A percentile compares a stretch with the other conserved stretches of the same genome.
phyloP scores from a whole-genome alignment of 1,140 invertebrate genomes.

The Bombus huntii region DNA sequence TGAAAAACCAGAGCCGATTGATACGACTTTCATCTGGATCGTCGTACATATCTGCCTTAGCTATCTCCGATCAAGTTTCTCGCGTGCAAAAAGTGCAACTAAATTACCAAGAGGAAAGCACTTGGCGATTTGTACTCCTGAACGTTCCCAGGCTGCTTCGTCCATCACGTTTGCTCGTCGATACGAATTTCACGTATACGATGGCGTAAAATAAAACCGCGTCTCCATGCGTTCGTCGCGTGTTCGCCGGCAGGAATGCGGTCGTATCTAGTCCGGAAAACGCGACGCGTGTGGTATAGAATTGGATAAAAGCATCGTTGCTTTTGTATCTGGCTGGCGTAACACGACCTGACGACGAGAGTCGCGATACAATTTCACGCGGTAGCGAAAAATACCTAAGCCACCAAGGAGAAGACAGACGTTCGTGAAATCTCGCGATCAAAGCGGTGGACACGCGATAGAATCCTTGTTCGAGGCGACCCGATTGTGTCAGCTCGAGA shows the following conservation, averaged over 20 bases:
- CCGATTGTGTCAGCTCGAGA: constrained; percentile 57
- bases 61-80: background rate
- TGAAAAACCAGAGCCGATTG: background rate
- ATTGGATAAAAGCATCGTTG: constrained; percentile 45
- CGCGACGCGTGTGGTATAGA: constrained; percentile 47
- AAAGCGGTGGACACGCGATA: constrained; percentile 29
- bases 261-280: constrained; percentile 52
- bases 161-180: constrained; percentile 29
- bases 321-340: constrained; percentile 24
- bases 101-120: background rate
- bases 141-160: constrained; percentile 40
- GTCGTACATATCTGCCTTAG: background rate
- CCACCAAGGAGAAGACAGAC: constrained; percentile 13
- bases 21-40: constrained; percentile 15
- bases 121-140: background rate
- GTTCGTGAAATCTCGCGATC: constrained; percentile 46
- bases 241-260: constrained; percentile 58
- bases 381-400: constrained; percentile 26
- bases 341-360: constrained; percentile 51
- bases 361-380: constrained; percentile 50
- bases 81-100: background rate
- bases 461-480: constrained; percentile 42
- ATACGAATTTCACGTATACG: constrained; percentile 67
- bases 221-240: constrained; percentile 7
- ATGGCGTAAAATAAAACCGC: constrained; percentile 64